Percentiles rank a stretch among this genome's conserved stretches.
Conservation (phyloP, 2,888 invertebrate genomes). For the Opisthograptis luteolata region DNA sequence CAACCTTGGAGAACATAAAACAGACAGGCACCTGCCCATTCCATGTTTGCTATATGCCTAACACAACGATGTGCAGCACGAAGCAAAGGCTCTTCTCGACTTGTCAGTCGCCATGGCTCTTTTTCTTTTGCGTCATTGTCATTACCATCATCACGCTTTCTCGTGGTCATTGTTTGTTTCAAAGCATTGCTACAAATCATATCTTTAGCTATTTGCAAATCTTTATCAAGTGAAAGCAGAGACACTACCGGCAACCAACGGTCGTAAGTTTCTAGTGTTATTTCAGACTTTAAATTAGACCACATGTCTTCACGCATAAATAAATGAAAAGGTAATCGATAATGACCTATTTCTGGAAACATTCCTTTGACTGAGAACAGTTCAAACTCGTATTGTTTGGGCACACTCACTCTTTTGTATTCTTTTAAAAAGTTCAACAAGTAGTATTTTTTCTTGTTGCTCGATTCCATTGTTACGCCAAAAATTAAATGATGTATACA, state of each 20-base stretch:
- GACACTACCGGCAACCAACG: conserved; percentile 74
- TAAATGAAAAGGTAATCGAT: conserved; percentile 76
- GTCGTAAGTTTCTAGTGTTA: conserved; percentile 78
- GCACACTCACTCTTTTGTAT: conserved; percentile 69
- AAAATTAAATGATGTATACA: conserved; percentile 72
- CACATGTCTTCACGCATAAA: conserved; percentile 80
- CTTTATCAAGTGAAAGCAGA: conserved; percentile 68
- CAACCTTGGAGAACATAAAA: conserved; percentile 80
- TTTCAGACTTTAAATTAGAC: conserved; percentile 79
- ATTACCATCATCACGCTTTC: conserved; percentile 58
- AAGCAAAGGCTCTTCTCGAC: conserved; percentile 72
- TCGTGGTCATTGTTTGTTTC: conserved; percentile 80
- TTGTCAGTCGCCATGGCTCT: conserved; percentile 72
- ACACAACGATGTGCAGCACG: conserved; percentile 78
- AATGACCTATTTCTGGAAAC: conserved; percentile 80
- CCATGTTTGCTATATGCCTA: conserved; percentile 78
- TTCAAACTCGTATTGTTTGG: conserved; percentile 80
- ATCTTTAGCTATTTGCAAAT: conserved; percentile 75
- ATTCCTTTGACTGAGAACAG: conserved; percentile 77
- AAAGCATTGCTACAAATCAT: conserved; percentile 82
- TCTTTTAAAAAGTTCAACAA: conserved; percentile 74
- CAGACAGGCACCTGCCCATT: conserved; percentile 82
- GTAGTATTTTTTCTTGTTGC: conserved; percentile 70
- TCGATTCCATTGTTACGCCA: conserved; percentile 53
- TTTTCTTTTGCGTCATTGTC: conserved; percentile 58